phyloP scores from a whole-genome alignment of 2,797 vertebrate species.

The Pangasius sanitwongsei region DNA sequence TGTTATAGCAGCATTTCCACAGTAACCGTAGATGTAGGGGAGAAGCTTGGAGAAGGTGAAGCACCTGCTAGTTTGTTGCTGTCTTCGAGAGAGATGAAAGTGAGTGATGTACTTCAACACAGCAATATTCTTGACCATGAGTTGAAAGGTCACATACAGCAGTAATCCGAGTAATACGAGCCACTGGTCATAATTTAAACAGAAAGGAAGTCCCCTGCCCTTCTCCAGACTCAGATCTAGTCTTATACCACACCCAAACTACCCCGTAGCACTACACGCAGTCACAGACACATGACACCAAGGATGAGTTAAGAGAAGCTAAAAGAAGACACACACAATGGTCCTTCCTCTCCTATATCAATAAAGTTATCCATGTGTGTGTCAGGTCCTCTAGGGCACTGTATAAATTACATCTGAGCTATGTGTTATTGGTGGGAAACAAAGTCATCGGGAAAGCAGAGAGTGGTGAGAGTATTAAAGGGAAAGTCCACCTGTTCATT shows the following conservation, averaged over 20 bases:
- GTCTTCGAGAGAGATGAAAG: not conserved
- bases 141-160: slow-evolving; percentile 23
- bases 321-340: slow-evolving; percentile 43
- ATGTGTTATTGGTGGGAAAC: slow-evolving; percentile 10
- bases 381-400: slow-evolving; percentile 22
- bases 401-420: slow-evolving; percentile 11
- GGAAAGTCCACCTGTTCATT: not conserved
- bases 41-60: slow-evolving; percentile 3
- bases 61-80: slow-evolving; percentile 13
- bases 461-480: slow-evolving; percentile 1
- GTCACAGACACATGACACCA: slow-evolving; percentile 16
- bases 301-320: slow-evolving; percentile 29
- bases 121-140: slow-evolving; percentile 13
- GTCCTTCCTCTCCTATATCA: slow-evolving; percentile 38
- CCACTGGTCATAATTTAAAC: slow-evolving; percentile 11
- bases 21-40: not conserved
- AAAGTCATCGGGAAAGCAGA: slow-evolving; percentile 5
- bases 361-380: slow-evolving; percentile 10
- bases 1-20: not conserved
- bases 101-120: not conserved
- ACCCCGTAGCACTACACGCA: slow-evolving; percentile 20
- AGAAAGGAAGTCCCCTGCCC: slow-evolving; percentile 33
- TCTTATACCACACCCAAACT: slow-evolving; percentile 23
- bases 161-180: slow-evolving; percentile 2
- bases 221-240: slow-evolving; percentile 12